Percentiles rank a stretch among this genome's conserved stretches.
Evolutionary conservation across 2,113 vertebrate species (phyloP).

Genomic region (Mungos mungo): DNA sequence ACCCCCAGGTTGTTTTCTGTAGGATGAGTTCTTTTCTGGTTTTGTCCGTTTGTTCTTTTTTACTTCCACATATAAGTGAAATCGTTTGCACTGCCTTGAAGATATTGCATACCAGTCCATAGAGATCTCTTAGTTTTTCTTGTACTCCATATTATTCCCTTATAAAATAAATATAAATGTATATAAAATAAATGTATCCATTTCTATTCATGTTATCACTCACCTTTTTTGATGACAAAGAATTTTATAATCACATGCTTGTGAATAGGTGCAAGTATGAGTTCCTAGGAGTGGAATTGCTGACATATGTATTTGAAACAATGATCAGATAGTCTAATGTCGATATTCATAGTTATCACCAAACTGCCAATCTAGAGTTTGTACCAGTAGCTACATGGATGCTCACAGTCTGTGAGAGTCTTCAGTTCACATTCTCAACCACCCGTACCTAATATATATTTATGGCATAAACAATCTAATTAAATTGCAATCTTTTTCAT

Average conservation of each 20-base stretch:
- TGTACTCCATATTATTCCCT: background rate
- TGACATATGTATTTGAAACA: background rate
- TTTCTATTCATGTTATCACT: no score
- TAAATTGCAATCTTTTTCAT: background rate
- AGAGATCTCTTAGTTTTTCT: background rate
- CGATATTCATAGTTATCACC: background rate
- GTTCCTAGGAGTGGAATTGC: background rate
- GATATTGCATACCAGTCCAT: no score
- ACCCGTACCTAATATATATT: background rate
- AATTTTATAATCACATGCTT: background rate
- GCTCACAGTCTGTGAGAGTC: background rate
- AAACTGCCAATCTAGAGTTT: background rate
- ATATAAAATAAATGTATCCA: background rate
- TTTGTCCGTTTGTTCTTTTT: no score
- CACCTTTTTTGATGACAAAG: background rate
- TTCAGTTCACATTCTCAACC: background rate
- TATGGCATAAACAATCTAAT: background rate
- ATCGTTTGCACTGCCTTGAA: background rate
- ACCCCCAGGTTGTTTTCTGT: no score
- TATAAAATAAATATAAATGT: background rate
- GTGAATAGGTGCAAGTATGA: background rate
- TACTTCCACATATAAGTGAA: no score
- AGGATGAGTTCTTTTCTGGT: no score
- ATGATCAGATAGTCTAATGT: background rate
- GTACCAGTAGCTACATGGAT: background rate